phyloP scores from a whole-genome alignment of 2,113 vertebrate species.

The Bungarus multicinctus region DNA sequence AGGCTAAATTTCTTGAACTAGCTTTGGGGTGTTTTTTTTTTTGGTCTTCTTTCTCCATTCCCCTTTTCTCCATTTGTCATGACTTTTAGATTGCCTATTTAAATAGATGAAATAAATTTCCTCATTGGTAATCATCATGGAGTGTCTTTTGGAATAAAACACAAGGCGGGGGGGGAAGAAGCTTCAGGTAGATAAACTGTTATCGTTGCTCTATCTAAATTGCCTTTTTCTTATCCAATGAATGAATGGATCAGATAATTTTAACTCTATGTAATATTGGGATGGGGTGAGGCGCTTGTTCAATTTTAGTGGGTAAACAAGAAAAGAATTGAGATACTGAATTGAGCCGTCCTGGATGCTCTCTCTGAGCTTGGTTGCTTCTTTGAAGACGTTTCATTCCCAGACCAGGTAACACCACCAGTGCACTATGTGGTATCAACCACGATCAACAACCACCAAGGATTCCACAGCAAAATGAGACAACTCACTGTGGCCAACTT shows the following conservation, averaged over 20 bases:
- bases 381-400: neutral
- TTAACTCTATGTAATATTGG: neutral
- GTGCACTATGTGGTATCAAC: neutral
- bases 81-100: neutral
- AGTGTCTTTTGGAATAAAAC: neutral
- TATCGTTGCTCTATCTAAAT: neutral
- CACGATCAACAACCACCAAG: neutral
- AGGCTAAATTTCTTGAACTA: neutral
- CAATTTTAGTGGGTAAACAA: constrained; percentile 15
- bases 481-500: neutral
- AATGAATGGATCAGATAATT: neutral
- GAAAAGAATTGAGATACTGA: constrained; percentile 13
- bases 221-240: neutral
- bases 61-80: neutral
- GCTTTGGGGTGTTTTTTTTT: neutral
- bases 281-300: constrained; percentile 10
- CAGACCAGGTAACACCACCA: neutral
- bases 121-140: neutral
- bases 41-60: neutral
- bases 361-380: neutral
- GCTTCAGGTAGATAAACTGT: neutral
- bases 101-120: neutral
- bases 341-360: neutral
- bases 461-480: neutral
- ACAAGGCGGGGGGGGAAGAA: neutral